phyloP scores from a whole-genome alignment of 2,113 vertebrate genomes.

The Xiphorhynchus elegans region DNA sequence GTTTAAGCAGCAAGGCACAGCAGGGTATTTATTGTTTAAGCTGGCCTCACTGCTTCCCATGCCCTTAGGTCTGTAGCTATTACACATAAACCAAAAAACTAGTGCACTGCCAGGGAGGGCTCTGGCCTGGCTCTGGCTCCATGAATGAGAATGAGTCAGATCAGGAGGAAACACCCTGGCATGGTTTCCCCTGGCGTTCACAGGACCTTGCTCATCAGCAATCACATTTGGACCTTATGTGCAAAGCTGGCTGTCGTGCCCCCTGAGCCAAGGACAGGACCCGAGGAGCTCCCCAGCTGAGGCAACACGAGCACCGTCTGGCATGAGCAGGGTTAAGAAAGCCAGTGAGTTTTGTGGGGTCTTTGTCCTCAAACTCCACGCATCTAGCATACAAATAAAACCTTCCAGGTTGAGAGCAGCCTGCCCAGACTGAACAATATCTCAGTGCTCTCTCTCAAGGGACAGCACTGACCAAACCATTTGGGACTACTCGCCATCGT shows the following conservation, averaged over 20 bases:
- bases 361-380: background rate
- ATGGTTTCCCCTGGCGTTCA: slow-evolving; percentile 6
- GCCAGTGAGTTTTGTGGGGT: background rate
- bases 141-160: slow-evolving; percentile 45
- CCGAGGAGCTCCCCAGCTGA: background rate
- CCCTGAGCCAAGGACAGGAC: rapidly evolving
- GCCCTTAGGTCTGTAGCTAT: slow-evolving; percentile 50
- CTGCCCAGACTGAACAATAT: background rate
- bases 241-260: background rate
- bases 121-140: slow-evolving; percentile 48
- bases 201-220: background rate
- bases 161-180: slow-evolving; percentile 29
- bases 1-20: slow-evolving; percentile 57
- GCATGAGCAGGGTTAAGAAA: background rate
- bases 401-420: background rate
- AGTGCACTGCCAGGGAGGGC: slow-evolving; percentile 28
- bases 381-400: background rate
- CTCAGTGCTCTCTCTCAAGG: background rate
- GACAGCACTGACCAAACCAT: background rate
- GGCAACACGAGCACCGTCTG: rapidly evolving
- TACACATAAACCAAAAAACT: slow-evolving; percentile 56
- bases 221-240: background rate
- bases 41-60: slow-evolving; percentile 43
- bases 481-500: rapidly evolving
- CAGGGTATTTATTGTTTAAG: slow-evolving; percentile 51